Percentiles rank a stretch among this genome's conserved stretches.
phyloP scores from a whole-genome alignment of 2,113 vertebrate genomes.

The Amazona vittata region DNA sequence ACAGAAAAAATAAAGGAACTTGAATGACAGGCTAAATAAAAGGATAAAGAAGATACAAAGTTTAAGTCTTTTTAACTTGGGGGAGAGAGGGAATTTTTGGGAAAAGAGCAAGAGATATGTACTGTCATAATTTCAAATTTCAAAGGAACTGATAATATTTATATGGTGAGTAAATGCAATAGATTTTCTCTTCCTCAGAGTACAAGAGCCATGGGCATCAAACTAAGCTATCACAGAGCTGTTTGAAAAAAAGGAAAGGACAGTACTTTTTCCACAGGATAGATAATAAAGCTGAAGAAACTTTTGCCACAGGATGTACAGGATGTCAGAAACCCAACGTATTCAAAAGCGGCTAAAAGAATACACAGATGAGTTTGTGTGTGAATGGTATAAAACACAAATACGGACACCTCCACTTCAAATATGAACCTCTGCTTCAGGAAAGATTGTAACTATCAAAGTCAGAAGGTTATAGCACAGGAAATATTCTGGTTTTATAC shows the following conservation, averaged over 20 bases:
- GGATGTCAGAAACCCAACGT: neutral
- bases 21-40: neutral
- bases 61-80: neutral
- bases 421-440: neutral
- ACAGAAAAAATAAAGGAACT: neutral
- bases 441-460: neutral
- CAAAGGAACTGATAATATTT: neutral
- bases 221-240: neutral
- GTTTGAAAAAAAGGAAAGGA: neutral
- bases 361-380: neutral
- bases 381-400: neutral
- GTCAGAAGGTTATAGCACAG: neutral
- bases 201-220: neutral
- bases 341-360: neutral
- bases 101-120: neutral
- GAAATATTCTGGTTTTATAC: neutral
- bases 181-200: neutral
- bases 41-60: neutral
- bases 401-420: neutral
- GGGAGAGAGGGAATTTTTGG: neutral
- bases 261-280: neutral
- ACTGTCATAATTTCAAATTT: neutral
- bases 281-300: neutral
- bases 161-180: neutral
- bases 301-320: neutral